Evolutionary conservation across 1,140 invertebrate genomes (phyloP).

Genomic region (Aleiodes sp.): DNA sequence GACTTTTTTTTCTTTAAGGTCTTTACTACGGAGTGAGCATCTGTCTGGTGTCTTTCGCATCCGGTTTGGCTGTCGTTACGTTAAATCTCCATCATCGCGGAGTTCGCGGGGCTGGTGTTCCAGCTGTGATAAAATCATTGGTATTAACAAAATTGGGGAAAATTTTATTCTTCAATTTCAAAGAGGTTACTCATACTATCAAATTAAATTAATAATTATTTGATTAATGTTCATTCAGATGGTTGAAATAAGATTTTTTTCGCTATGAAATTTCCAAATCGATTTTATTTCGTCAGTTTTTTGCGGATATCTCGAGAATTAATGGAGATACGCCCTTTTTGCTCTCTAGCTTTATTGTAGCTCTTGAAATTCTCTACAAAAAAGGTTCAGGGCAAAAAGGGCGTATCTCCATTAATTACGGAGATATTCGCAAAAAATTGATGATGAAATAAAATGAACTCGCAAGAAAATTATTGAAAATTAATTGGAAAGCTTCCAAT

Average conservation of each 20-base stretch:
- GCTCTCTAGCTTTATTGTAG: no score
- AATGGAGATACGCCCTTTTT: no score
- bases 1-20: constrained; percentile 67
- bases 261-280: no score
- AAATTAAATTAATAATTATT: background rate
- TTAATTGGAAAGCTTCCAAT: no score
- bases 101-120: constrained; percentile 79
- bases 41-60: constrained; percentile 88
- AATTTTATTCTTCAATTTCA: constrained; percentile 68
- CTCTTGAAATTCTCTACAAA: no score
- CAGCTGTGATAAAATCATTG: constrained; percentile 73
- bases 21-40: constrained; percentile 93
- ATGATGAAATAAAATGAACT: no score
- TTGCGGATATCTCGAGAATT: no score
- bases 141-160: constrained; percentile 74
- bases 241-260: background rate
- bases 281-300: no score
- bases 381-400: no score
- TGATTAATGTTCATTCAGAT: background rate
- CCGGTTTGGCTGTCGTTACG: constrained; percentile 84
- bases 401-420: no score
- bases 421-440: no score
- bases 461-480: no score
- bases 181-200: constrained; percentile 40
- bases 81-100: constrained; percentile 90